Base-by-base conservation (phyloP, 2,113 vertebrate species). In the Glaucidium brasilianum region DNA sequence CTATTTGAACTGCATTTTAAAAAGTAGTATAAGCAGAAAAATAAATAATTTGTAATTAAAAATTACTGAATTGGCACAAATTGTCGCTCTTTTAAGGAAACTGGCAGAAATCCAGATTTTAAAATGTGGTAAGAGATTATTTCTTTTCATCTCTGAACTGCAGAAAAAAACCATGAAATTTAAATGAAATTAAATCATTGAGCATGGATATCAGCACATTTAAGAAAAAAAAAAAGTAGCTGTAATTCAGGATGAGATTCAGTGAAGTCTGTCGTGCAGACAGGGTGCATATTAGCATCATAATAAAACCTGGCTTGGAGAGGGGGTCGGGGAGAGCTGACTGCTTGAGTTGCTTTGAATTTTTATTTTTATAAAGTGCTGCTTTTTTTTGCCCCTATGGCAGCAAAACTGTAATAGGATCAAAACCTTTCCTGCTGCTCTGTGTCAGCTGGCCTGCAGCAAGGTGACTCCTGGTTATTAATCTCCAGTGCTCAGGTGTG, bases 41-140 rank as follows among this genome's bases (percentile, higher is more conserved):
- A 83, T 64, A 94, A 97, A 89, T 63, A 62, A 68, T 80, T 67
- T 56, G 37, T 90, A 80, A 86, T 84, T 92, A 78, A 93, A 94
- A 95, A 84, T 81, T 7, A 80, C 75, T 62, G 82, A 76, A 55
- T 73, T 93, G 88, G 75, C 93, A 90, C n/a, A 67, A 88, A 59
- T 71, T 67, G 78, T 67, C 50, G 82, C 82, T 92, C 47, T 35
- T 73, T 67, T 63, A 86, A 83, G 82, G 63, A 71, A 86, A 78
- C 37, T 88, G 91, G 95, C 94, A 84, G 55, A 81, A 90, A 88
- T 83, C 88, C 85, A 95, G 34, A 13, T 34, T 85, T 93, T 74
- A 25, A 88, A 67, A 66, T 56, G 59, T 66, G 35, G 32, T 41
- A 12, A 77, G 85, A 76, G 85, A 92, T 91, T 41, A 75, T 49